Conservation (phyloP, 2,797 vertebrate species). For the Steatocranus sp. region DNA sequence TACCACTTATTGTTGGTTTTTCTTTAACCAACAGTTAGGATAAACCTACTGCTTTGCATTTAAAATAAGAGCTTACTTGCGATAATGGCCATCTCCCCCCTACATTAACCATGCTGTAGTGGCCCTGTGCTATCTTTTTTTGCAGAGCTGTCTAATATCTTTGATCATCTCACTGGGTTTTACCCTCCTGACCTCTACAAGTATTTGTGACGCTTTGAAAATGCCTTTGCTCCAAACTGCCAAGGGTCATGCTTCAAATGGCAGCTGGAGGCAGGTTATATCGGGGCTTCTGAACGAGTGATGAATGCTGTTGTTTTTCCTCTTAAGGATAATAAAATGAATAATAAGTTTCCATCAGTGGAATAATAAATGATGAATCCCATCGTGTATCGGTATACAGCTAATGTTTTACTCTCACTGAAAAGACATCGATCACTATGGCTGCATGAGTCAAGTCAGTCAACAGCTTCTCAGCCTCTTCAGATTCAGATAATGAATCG, state of each 20-base stretch:
- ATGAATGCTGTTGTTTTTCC: not conserved
- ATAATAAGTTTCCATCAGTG: not conserved
- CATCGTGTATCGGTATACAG: not conserved
- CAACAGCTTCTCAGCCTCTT: not conserved
- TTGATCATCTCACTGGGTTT: not conserved
- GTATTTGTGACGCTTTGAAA: not conserved
- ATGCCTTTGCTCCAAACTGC: not conserved
- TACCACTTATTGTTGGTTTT: not conserved
- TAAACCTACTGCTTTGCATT: not conserved
- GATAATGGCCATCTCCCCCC: not conserved
- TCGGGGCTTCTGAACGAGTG: not conserved
- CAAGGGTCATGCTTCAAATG: not conserved
- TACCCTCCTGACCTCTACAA: not conserved
- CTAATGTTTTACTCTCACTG: not conserved
- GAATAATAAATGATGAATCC: not conserved
- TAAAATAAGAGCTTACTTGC: not conserved
- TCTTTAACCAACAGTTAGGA: not conserved
- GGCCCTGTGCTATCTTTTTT: not conserved
- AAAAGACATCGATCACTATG: not conserved
- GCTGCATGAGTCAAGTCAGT: slow-evolving; percentile 5
- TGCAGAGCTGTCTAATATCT: not conserved
- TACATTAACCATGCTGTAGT: not conserved
- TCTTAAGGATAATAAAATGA: not conserved
- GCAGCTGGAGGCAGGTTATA: not conserved
- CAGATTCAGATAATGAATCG: slow-evolving; percentile 16